Conservation (phyloP, 2,113 vertebrate species). For the Pluvialis apricaria region DNA sequence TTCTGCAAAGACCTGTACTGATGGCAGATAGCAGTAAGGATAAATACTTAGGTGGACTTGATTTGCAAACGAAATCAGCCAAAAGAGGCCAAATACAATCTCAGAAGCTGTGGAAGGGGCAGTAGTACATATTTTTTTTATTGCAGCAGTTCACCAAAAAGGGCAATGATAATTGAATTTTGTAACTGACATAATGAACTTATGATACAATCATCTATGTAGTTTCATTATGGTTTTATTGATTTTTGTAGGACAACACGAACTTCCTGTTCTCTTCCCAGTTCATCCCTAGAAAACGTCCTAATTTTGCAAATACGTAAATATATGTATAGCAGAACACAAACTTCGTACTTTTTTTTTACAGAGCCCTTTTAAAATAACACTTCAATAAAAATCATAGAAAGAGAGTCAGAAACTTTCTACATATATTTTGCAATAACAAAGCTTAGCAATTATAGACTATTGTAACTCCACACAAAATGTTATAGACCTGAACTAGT, state of each 20-base stretch:
- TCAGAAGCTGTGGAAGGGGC: neutral
- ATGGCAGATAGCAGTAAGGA: neutral
- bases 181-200: neutral
- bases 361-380: neutral
- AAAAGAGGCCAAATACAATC: neutral
- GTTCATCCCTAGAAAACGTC: neutral
- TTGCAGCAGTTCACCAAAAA: neutral
- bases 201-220: neutral
- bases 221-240: neutral
- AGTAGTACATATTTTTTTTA: neutral
- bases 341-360: neutral
- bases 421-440: neutral
- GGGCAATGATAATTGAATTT: neutral
- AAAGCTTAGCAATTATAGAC: neutral
- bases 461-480: neutral
- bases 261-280: neutral
- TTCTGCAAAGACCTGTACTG: neutral
- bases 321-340: neutral
- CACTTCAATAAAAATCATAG: neutral
- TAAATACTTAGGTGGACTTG: neutral
- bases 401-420: neutral
- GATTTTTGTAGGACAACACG: neutral
- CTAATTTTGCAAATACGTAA: neutral
- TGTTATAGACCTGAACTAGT: neutral
- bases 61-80: neutral